Evolutionary conservation across 2,113 vertebrate genomes (phyloP).

Genomic region (Corydoras sp.): DNA sequence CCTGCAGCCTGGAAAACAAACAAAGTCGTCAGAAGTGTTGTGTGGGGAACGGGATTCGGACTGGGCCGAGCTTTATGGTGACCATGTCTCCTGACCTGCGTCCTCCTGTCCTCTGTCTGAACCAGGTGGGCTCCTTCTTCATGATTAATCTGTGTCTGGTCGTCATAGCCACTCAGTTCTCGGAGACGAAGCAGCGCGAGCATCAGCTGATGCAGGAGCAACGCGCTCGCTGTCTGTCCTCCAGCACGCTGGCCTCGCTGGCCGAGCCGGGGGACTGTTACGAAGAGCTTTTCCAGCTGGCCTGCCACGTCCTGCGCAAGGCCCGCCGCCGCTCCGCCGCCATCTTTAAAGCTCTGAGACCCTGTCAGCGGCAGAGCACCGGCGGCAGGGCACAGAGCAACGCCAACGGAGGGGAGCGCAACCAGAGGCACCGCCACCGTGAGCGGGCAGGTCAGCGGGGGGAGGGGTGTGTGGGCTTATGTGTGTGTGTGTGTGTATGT

Average conservation of each 20-base stretch:
- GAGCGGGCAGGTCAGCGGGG: neutral
- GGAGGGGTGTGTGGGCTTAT: neutral
- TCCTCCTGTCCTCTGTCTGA: neutral
- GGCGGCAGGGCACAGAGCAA: conserved; percentile 32
- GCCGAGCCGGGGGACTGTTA: conserved; percentile 92
- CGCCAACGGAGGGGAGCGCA: conserved; percentile 51
- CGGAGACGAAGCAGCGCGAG: conserved; percentile 94
- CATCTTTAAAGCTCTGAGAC: conserved; percentile 73
- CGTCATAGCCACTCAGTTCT: conserved; percentile 97
- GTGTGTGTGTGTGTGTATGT: neutral
- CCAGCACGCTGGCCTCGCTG: conserved; percentile 86
- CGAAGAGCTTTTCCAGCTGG: conserved; percentile 90
- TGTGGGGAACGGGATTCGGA: no score
- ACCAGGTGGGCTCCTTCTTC: conserved; percentile 79
- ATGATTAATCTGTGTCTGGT: conserved; percentile 96
- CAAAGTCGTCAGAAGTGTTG: no score
- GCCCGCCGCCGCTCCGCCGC: conserved; percentile 72
- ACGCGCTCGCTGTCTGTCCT: conserved; percentile 80
- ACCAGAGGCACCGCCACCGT: conserved; percentile 17
- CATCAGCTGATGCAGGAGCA: conserved; percentile 98
- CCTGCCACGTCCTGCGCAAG: conserved; percentile 88
- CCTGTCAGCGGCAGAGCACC: neutral
- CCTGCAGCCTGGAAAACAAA: no score
- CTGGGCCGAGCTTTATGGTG: no score
- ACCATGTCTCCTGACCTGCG: no score